Evolutionary conservation across 2,113 vertebrate species (phyloP).

Genomic region (Sapayoa aenigma): DNA sequence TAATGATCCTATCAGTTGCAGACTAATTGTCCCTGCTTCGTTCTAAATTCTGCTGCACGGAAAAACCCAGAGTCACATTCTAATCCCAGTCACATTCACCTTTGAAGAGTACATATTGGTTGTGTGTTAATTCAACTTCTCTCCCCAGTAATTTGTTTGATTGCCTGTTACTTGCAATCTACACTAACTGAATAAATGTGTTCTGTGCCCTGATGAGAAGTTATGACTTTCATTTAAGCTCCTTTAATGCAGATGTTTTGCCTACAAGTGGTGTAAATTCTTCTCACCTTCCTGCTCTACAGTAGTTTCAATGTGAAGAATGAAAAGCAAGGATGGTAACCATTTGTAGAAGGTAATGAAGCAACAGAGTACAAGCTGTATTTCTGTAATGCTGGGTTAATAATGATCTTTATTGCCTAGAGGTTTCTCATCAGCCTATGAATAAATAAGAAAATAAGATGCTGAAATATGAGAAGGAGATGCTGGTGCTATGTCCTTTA

Average conservation of each 20-base stretch:
- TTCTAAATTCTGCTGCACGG: slow-evolving; percentile 24
- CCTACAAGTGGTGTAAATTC: background rate
- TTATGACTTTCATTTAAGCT: background rate
- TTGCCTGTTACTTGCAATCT: slow-evolving; percentile 7
- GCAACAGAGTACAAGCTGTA: background rate
- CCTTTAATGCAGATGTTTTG: slow-evolving; percentile 10
- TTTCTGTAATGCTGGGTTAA: background rate
- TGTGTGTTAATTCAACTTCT: slow-evolving; percentile 41
- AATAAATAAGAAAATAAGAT: background rate
- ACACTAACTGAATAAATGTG: slow-evolving; percentile 24
- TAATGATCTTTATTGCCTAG: background rate
- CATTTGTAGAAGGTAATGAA: background rate
- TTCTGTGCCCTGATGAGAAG: background rate
- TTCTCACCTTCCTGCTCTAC: background rate
- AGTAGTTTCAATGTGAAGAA: background rate
- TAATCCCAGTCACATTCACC: slow-evolving; percentile 54
- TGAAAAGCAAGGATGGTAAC: background rate
- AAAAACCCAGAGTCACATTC: slow-evolving; percentile 25
- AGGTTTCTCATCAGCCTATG: background rate
- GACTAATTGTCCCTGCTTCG: slow-evolving; percentile 40
- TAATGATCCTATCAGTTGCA: slow-evolving; percentile 54
- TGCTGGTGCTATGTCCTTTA: background rate
- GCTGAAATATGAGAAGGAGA: background rate
- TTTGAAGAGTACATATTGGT: slow-evolving; percentile 31
- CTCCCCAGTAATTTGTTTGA: slow-evolving; percentile 32